Base-by-base conservation (phyloP, 2,888 invertebrate genomes). In the Lasioglossum marginatum region DNA sequence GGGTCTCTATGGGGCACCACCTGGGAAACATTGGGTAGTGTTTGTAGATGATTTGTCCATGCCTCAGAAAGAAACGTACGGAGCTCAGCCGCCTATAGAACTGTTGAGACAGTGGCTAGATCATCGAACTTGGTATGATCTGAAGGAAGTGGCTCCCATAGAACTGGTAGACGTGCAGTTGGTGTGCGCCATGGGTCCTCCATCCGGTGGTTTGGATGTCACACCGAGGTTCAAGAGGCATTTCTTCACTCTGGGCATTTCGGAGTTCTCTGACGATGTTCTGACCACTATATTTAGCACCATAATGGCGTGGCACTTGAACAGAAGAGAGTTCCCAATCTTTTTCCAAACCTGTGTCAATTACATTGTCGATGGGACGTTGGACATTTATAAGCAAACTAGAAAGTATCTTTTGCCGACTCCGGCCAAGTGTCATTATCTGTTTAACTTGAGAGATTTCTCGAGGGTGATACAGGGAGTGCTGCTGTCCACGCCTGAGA, bases 21-120 rank as follows among this genome's bases (percentile, higher is more conserved):
- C 92, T 1, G 94, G 94, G 27, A 98, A 98, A 93, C 97, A 97
- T 92, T 97, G 97, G 95, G 97, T 99, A 2, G 97, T 99, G 79
- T 99, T 99, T 95, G 98, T 99, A 63, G 99, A 99, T 93, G 99
- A 99, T 94, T 96, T 99, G 43, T 98, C 98, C 92, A 98, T 99
- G 98, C 99, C 99, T 0, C 96, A 98, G 89, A 97, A 98, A 81
- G 98, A 98, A 94, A 97, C 97, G 4, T 99, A 98, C 93, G 99
- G 99, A 0, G 99, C 99, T 0, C 99, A 99, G 95, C 99, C 99
- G 0, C 98, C 99, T 0, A 98, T 99, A 79, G 99, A 99, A 94
- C 96, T 99, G 73, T 95, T 99, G 48, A 96, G 99, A 40, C 99
- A 99, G 95, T 98, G 98, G 96, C 96, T 99, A 66, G 99, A 99